These are phyloP conservation scores for Pterostichus niger DNA, from an alignment of 2,888 invertebrate species.

Conservation along the genomic window DNA sequence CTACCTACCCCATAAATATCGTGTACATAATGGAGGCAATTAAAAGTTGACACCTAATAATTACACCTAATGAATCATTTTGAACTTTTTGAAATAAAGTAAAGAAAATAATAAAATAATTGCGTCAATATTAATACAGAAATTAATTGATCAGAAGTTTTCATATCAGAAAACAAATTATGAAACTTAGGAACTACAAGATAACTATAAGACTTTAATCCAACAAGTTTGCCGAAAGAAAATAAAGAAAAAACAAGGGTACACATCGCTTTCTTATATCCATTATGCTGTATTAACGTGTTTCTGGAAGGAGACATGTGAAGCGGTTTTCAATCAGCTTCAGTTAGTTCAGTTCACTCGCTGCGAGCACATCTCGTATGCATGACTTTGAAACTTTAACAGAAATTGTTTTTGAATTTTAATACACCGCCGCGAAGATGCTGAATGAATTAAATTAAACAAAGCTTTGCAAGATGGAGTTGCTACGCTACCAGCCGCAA, in stretches of 20 bases:
- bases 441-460: slow-evolving; percentile 29
- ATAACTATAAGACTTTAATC: slow-evolving; percentile 31
- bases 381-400: slow-evolving; percentile 62
- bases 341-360: slow-evolving; percentile 19
- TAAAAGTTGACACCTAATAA: too few species aligned
- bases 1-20: too few species aligned
- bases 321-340: slow-evolving; percentile 58
- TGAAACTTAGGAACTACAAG: not conserved
- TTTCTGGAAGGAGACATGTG: slow-evolving; percentile 34
- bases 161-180: slow-evolving; percentile 5
- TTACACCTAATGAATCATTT: too few species aligned
- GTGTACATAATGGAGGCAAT: too few species aligned
- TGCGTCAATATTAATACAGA: not conserved
- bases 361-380: slow-evolving; percentile 47
- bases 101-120: too few species aligned
- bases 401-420: slow-evolving; percentile 61
- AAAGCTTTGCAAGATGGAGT: not conserved
- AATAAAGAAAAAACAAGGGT: slow-evolving; percentile 10
- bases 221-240: slow-evolving; percentile 17
- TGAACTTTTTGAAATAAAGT: too few species aligned
- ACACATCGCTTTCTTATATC: slow-evolving; percentile 32
- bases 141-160: slow-evolving; percentile 15
- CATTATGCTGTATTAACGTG: slow-evolving; percentile 58
- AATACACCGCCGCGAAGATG: slow-evolving; percentile 13
- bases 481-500: slow-evolving; percentile 1